phyloP scores from a whole-genome alignment of 2,113 vertebrate genomes.

The Chamaetylas fuelleborni region DNA sequence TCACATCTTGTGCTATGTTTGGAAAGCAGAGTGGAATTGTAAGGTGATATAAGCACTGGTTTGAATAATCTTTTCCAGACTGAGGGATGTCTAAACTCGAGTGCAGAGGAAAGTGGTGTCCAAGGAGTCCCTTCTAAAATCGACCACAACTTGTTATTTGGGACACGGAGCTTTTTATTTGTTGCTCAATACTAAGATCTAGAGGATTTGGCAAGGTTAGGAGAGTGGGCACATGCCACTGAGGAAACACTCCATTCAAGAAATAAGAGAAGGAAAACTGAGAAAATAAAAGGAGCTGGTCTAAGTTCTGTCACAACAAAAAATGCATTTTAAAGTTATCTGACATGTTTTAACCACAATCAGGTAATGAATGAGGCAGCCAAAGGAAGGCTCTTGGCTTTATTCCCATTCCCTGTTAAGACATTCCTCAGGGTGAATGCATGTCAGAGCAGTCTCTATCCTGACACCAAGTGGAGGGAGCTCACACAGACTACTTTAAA shows the following conservation, averaged over 20 bases:
- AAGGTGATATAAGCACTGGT: background rate
- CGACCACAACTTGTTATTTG: background rate
- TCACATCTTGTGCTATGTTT: background rate
- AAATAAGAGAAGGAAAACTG: background rate
- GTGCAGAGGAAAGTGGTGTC: background rate
- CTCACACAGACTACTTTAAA: background rate
- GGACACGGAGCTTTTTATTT: background rate
- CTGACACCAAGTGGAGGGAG: conserved; percentile 55
- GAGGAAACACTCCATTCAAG: background rate
- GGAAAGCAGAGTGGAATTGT: conserved; percentile 46
- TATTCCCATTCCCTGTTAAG: background rate
- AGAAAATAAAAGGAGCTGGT: background rate
- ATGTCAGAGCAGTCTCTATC: background rate
- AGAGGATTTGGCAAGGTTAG: background rate
- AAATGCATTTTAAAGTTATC: background rate
- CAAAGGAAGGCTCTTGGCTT: background rate
- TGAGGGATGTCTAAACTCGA: background rate
- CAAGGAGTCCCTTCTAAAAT: background rate
- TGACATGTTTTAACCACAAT: background rate
- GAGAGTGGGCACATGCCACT: background rate
- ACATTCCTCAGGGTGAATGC: background rate
- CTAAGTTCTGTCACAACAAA: background rate
- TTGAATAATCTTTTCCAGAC: conserved; percentile 28
- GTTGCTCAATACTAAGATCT: background rate
- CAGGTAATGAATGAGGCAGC: background rate